Base-by-base conservation (phyloP, 2,888 invertebrate species). In the Melanargia galathea region DNA sequence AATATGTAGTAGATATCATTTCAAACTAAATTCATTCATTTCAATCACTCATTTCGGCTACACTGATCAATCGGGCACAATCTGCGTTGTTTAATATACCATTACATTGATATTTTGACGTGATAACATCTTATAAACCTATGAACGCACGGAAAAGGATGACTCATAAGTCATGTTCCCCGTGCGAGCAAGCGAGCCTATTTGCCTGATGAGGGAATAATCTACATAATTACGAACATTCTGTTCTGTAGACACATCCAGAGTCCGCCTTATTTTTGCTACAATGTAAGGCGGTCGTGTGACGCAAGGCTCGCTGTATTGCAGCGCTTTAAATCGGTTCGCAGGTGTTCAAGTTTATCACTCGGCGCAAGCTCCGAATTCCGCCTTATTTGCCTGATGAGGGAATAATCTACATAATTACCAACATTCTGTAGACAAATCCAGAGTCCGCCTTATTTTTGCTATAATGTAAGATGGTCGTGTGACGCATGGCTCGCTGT, bases 321-420 rank as follows among this genome's bases (percentile, higher is more conserved):
- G 48, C 55, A 67, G 38, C 60, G 66, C 70, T 70, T 73, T 81
- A 80, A 81, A 80, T 80, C 76, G 71, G 58, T 70, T 65, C 73
- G 70, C 80, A 81, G 81, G 80, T 80, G 68, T 72, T 64, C 73
- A 69, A 65, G 71, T 80, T 77, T 73, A 79, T 81, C 79, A 79
- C 70, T 62, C 61, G 58, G 38, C 45, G 52, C 57, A 48, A 64
- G 64, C 65, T 55, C 62, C 64, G 65, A 51, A 63, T 67, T 65
- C 66, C 60, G 61, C 58, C 66, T 61, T 66, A 65, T 69, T 72
- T 69, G 63, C 65, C 58, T 66, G 67, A 69, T 65, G 68, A 56
- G 63, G 57, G 58, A 62, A 63, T 67, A 62, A 67, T 63, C 56
- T 65, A 57, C 63, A 60, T 71, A 71, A 64, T 63, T 65, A 62